Conservation (phyloP, 2,888 invertebrate species). For the Chamaedrilus cognettii region DNA sequence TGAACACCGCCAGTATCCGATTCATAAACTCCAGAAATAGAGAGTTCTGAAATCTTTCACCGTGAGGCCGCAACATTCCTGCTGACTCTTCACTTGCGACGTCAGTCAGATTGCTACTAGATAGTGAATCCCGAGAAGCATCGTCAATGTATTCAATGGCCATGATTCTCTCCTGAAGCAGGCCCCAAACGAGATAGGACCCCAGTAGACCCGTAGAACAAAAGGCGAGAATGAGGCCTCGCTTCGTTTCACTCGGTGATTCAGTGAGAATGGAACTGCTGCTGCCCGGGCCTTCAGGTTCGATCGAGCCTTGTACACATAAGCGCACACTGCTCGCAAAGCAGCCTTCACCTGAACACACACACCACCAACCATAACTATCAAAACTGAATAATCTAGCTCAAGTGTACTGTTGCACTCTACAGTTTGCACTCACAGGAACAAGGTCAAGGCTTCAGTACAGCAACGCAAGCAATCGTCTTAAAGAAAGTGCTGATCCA, state of each 20-base stretch:
- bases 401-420: too few relatives aligned
- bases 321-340: neutral
- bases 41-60: conserved; percentile 77
- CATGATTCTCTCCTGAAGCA: conserved; percentile 98
- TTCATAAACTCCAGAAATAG: conserved; percentile 97
- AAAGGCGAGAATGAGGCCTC: conserved; percentile 63
- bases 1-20: conserved; percentile 74
- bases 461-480: too few relatives aligned
- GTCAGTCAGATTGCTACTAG: neutral
- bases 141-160: conserved; percentile 64
- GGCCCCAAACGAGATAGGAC: conserved; percentile 93
- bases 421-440: too few relatives aligned
- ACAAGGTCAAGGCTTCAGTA: too few relatives aligned
- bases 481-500: too few relatives aligned
- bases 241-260: neutral
- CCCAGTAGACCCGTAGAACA: conserved; percentile 88
- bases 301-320: conserved; percentile 15
- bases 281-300: neutral
- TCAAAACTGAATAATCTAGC: too few relatives aligned
- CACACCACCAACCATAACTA: neutral
- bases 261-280: neutral
- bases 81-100: neutral
- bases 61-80: neutral
- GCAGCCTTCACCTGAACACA: conserved; percentile 8
- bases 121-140: too few relatives aligned